These are phyloP conservation scores for Lomographa bimaculata DNA, from an alignment of 2,888 invertebrate species.

Conservation along the genomic window DNA sequence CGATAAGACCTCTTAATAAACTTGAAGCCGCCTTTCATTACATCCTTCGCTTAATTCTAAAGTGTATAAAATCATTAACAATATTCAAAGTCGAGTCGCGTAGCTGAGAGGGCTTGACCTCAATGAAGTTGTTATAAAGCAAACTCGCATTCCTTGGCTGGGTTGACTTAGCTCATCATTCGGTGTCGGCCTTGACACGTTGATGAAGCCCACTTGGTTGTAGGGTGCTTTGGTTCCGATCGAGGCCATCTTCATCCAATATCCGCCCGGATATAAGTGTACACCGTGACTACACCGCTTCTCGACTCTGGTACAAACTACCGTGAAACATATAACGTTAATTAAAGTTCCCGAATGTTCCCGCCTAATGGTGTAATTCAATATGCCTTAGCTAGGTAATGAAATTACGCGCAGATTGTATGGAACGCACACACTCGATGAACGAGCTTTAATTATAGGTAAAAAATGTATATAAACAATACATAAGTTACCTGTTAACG, in stretches of 20 bases:
- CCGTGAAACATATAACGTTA: constrained; percentile 39
- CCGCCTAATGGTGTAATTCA: constrained; percentile 25
- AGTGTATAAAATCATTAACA: constrained; percentile 30
- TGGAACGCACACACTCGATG: not conserved
- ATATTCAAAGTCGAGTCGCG: constrained; percentile 30
- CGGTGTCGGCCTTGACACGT: constrained; percentile 44
- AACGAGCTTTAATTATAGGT: no score
- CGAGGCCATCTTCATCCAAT: constrained; percentile 56
- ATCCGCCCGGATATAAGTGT: constrained; percentile 51
- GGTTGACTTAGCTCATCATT: constrained; percentile 43
- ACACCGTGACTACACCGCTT: constrained; percentile 26
- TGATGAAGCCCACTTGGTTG: constrained; percentile 50
- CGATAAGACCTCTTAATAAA: constrained; percentile 23
- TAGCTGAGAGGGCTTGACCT: constrained; percentile 46
- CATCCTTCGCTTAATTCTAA: constrained; percentile 23
- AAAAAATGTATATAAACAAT: no score
- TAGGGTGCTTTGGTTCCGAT: constrained; percentile 57
- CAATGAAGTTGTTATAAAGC: constrained; percentile 46
- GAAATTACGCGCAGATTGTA: constrained; percentile 19
- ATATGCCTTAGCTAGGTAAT: constrained; percentile 25
- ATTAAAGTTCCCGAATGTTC: constrained; percentile 39
- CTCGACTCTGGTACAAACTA: constrained; percentile 29
- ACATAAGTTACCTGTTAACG: no score
- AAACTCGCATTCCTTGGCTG: constrained; percentile 49
- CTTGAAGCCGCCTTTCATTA: constrained; percentile 17